Evolutionary conservation across 2,888 invertebrate species (phyloP).

Genomic region (Bombylius major): DNA sequence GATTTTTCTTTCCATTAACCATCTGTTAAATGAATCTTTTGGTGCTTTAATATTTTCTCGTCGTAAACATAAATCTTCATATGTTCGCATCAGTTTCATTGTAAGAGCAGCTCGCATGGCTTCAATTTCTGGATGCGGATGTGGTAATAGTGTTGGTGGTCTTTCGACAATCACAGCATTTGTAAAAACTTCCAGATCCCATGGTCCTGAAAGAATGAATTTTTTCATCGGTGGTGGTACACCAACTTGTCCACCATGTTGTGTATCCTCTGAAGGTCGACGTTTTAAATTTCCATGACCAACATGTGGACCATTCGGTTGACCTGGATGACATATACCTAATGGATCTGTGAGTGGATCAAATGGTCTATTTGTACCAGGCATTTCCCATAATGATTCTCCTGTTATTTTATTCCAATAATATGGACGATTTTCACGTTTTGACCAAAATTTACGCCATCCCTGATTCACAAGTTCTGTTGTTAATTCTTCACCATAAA

Average conservation of each 20-base stretch:
- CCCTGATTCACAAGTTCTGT: conserved; percentile 58
- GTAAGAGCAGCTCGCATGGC: conserved; percentile 70
- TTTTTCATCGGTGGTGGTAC: conserved; percentile 67
- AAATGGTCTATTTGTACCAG: conserved; percentile 62
- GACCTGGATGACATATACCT: conserved; percentile 50
- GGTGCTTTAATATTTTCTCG: conserved; percentile 90
- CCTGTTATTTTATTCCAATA: conserved; percentile 94
- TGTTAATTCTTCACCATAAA: conserved; percentile 34
- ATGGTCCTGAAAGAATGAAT: conserved; percentile 78
- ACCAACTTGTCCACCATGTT: conserved; percentile 21
- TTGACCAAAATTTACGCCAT: conserved; percentile 96
- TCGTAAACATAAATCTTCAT: conserved; percentile 87
- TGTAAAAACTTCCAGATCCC: conserved; percentile 88
- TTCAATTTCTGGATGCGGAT: conserved; percentile 91
- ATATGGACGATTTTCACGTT: conserved; percentile 86
- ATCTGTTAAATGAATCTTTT: conserved; percentile 89
- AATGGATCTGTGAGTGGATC: conserved; percentile 88
- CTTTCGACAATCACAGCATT: conserved; percentile 74
- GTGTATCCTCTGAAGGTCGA: conserved; percentile 34
- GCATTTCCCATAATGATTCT: conserved; percentile 96
- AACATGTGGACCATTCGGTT: conserved; percentile 31
- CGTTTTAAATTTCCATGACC: conserved; percentile 24
- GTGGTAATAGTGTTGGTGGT: conserved; percentile 70
- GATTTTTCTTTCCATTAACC: conserved; percentile 92
- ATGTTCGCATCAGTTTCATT: conserved; percentile 76